These are phyloP conservation scores for Chrysogorgia sp. DNA, from an alignment of 92 coral and sea anemone species.

Conservation along the genomic window DNA sequence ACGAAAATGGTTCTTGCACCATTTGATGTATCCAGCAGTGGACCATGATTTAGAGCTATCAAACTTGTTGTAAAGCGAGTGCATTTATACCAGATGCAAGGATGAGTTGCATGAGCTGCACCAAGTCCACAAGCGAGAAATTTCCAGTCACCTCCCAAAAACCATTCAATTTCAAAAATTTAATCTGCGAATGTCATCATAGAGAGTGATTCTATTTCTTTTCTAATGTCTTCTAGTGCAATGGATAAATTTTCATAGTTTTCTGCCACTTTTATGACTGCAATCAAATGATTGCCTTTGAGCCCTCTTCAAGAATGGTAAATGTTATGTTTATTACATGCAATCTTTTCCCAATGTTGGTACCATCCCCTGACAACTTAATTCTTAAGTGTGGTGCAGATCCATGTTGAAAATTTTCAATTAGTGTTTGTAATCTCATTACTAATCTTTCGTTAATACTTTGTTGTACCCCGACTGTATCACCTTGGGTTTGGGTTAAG, in stretches of 20 bases:
- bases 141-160: constrained; percentile 48
- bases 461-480: constrained; percentile 29
- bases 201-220: constrained; percentile 13
- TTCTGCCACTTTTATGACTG: constrained; percentile 41
- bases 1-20: constrained; percentile 42
- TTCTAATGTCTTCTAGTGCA: constrained; percentile 31
- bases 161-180: constrained; percentile 29
- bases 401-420: not conserved
- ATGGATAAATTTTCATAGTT: constrained; percentile 5
- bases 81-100: constrained; percentile 62
- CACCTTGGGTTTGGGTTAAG: constrained; percentile 38
- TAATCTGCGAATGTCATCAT: not conserved
- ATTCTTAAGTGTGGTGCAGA: constrained; percentile 2
- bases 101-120: constrained; percentile 17
- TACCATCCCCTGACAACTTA: constrained; percentile 52
- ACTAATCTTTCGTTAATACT: constrained; percentile 34
- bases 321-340: constrained; percentile 44
- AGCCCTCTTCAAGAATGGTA: constrained; percentile 42
- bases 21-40: not conserved
- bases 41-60: constrained; percentile 32
- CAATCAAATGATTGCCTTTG: constrained; percentile 39
- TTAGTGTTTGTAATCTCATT: constrained; percentile 23
- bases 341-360: constrained; percentile 44
- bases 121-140: constrained; percentile 34
- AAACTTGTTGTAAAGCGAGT: not conserved